Evolutionary conservation across 2,888 invertebrate species (phyloP), one percentile per base, ranked within the genome.

Genomic region (Apamea crenata): DNA sequence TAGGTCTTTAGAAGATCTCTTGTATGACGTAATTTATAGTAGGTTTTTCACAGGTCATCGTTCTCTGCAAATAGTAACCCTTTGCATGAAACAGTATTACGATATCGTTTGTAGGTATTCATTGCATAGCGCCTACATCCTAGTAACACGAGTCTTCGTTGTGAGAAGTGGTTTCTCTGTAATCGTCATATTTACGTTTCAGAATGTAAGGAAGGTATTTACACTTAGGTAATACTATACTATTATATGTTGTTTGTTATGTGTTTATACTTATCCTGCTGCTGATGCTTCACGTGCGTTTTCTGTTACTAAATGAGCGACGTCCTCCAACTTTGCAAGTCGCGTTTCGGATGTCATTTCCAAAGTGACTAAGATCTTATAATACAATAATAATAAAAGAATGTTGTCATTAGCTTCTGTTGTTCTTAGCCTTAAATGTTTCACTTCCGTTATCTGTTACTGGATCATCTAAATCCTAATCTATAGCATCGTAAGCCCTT

Each of bases 41-140:
- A 14, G 32, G 18, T 25, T 29, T 61, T 69, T 72, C 44, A 79
- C 18, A 61, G 70, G 36, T 72, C 32, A 78, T 71, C 18, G 67
- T n/a, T 56, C 29, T 25, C 8, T 65, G 44, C n/a, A 50, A 12
- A n/a, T 18, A 70, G 29, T 29, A 47, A n/a, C n/a, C 32, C 18
- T 47, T 74, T 32, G 14, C 44, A 36, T 29, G 44, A 78, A 36
- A n/a, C 40, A n/a, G 32, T 40, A 40, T 56, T n/a, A 59, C 21
- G 40, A 50, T 59, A 59, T 59, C 7, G 10, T n/a, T 12, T 6
- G 21, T 36, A 36, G 36, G 36, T 18, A 61, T 50, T 71, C 14
- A 68, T 67, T 81, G n/a, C 32, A 53, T 25, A 29, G 18, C 4
- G 18, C 10, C 16, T 47, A 25, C 21, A n/a, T 73, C 16, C 47